Conservation (phyloP, 1,140 invertebrate species). For the Megalopta genalis region DNA sequence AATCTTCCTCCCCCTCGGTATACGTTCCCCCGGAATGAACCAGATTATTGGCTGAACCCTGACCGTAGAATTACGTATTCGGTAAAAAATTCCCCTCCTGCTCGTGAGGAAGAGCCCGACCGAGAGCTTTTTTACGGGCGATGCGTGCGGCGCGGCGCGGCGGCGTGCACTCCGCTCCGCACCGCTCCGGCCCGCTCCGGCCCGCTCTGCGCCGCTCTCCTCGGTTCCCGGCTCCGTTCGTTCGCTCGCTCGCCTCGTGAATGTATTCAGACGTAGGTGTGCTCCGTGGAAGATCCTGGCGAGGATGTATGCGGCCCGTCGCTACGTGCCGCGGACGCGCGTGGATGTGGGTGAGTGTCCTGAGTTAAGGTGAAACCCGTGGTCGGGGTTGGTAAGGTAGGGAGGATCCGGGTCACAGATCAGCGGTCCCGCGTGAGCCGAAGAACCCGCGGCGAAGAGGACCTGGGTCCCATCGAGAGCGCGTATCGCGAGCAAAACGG, state of each 20-base stretch:
- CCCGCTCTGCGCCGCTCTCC: background rate
- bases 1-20: slow-evolving; percentile 36
- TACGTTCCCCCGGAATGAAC: slow-evolving; percentile 64
- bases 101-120: slow-evolving; percentile 44
- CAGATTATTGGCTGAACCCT: slow-evolving; percentile 75
- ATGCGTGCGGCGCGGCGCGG: slow-evolving; percentile 46
- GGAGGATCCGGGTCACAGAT: slow-evolving; percentile 81
- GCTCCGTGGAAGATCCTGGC: slow-evolving; percentile 28
- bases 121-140: slow-evolving; percentile 45
- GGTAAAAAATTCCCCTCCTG: slow-evolving; percentile 63
- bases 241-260: background rate
- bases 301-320: slow-evolving; percentile 20
- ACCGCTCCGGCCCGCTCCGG: no score
- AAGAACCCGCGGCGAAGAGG: slow-evolving; percentile 65
- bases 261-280: slow-evolving; percentile 29
- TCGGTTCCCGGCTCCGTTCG: background rate
- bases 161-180: slow-evolving; percentile 32
- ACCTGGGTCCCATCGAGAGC: slow-evolving; percentile 73
- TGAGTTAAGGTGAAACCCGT: slow-evolving; percentile 62
- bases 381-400: slow-evolving; percentile 71
- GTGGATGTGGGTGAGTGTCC: slow-evolving; percentile 54
- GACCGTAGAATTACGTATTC: slow-evolving; percentile 74
- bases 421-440: slow-evolving; percentile 74
- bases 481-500: slow-evolving; percentile 77
- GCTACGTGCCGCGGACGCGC: slow-evolving; percentile 17